Evolutionary conservation across 2,797 vertebrate species (phyloP).

Genomic region (Pseudochirops cupreus): DNA sequence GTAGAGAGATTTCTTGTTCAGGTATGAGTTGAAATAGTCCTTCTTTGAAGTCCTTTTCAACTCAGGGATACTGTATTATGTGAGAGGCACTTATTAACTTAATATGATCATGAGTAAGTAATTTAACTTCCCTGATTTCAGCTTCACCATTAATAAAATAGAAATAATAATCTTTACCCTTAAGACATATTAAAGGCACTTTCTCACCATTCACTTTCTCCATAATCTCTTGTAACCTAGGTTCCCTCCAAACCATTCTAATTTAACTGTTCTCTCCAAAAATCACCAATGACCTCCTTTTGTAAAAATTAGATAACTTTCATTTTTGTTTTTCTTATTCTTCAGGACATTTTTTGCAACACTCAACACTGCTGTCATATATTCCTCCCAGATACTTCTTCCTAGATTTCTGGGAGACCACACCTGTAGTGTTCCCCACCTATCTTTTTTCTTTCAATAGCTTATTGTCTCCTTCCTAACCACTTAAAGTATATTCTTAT

Average conservation of each 20-base stretch:
- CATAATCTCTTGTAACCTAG: not conserved
- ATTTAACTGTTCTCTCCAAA: not conserved
- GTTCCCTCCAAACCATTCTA: not conserved
- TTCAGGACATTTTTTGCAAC: not conserved
- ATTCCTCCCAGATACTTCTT: not conserved
- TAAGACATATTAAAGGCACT: not conserved
- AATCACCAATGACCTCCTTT: not conserved
- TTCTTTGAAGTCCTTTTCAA: not conserved
- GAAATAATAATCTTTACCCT: not conserved
- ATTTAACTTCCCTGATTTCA: not conserved
- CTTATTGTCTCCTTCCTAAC: not conserved
- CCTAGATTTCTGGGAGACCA: not conserved
- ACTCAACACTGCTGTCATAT: not conserved
- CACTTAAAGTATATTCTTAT: not conserved
- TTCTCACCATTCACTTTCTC: not conserved
- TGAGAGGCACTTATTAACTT: not conserved
- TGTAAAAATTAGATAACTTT: not conserved
- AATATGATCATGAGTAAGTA: not conserved
- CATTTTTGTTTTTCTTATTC: not conserved
- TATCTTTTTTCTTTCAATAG: not conserved
- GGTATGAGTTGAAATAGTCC: not conserved
- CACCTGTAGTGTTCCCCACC: not conserved
- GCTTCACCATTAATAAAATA: not conserved
- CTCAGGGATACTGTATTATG: not conserved
- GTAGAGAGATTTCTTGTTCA: not conserved